Evolutionary conservation across 1,140 invertebrate species (phyloP), one percentile per base, ranked within the genome.

Genomic region (Drosophila fuyamai): DNA sequence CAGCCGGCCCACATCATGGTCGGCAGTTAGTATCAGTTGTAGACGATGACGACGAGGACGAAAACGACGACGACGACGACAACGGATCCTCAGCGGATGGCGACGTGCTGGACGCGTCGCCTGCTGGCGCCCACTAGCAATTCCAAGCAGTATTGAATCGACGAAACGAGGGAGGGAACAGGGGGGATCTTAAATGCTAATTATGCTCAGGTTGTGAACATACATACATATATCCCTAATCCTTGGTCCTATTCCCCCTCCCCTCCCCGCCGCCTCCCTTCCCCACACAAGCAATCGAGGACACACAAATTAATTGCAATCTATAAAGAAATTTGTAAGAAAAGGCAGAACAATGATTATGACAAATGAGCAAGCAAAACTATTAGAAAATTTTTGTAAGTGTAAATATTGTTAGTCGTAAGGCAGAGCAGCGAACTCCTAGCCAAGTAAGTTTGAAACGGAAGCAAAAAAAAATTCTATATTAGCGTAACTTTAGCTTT

Each of bases 11-110:
- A 92, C 70, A 92, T 92, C 43, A 92, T 92, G 91, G 90, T 92
- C 59, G 91, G 91, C 67, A 92, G 91, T 91, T 92, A 92, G 91
- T 92, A 92, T 92, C 90, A 91, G 78, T 81, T 89, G 85, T 83
- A 92, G 63, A 46, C 54, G 41, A 58, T 16, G 32, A 67, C 23
- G 23, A 23, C 23, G 23, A 23, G 23, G 23, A 23, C 4, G 23
- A 23, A 23, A 23, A 23, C 23, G 23, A 23, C 2, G 23, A 23
- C 41, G 40, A 41, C 16, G 56, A n/a, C 14, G 48, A 50, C 32
- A 29, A 35, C 32, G 43, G 41, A 48, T 32, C 50, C 61, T 13
- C 51, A 27, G 40, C 63, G 56, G 57, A 46, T n/a, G 38, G 41
- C 55, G 61, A 63, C 82, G 82, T 86, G 82, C 82, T 48, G 82